Conservation (phyloP, 2,888 invertebrate genomes). For the Tanytarsus gracilentus region DNA sequence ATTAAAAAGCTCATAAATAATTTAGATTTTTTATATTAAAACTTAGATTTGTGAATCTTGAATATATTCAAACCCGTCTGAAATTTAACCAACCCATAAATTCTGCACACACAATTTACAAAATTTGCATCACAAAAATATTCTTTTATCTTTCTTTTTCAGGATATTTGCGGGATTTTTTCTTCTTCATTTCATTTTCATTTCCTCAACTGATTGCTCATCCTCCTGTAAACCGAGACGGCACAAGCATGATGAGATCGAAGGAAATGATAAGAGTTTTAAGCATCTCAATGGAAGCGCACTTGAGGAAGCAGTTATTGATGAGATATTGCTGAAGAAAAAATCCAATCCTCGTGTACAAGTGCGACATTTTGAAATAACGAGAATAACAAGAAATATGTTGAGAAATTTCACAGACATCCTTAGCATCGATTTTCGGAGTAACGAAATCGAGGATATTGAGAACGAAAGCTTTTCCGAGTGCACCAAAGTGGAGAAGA, state of each 20-base stretch:
- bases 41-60: too few species aligned
- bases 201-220: not conserved
- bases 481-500: conserved; percentile 10
- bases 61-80: too few species aligned
- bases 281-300: conserved; percentile 8
- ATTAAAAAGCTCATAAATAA: too few species aligned
- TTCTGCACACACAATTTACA: too few species aligned
- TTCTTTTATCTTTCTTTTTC: too few species aligned
- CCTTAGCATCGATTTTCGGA: conserved; percentile 2
- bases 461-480: conserved; percentile 6
- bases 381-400: conserved; percentile 8
- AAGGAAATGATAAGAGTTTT: conserved; percentile 4
- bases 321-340: conserved; percentile 7
- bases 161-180: too few species aligned
- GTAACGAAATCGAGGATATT: conserved; percentile 20
- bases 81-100: too few species aligned
- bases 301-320: conserved; percentile 17
- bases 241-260: conserved; percentile 8
- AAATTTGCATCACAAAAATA: too few species aligned
- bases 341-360: conserved; percentile 4
- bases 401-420: conserved; percentile 1
- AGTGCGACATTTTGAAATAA: not conserved
- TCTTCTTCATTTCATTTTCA: not conserved
- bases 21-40: too few species aligned
- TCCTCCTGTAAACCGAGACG: not conserved